Conservation (phyloP, 1,140 invertebrate genomes). For the Helicoverpa zea region DNA sequence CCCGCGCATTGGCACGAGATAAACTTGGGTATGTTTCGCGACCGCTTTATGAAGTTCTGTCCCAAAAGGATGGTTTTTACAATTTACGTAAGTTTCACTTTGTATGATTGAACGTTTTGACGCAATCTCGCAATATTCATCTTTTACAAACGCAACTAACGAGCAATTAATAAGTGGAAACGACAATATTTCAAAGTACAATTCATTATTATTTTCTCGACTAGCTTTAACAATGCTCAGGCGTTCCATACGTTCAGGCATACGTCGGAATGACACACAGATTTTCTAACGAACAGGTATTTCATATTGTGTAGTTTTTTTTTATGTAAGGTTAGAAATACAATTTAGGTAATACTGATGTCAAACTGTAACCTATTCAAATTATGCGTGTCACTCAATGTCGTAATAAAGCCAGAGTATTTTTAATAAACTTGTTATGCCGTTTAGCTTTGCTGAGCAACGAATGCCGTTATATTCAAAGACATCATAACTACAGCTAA, state of each 20-base stretch:
- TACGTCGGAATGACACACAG: background rate
- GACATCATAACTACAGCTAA: no score
- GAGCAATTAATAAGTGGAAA: background rate
- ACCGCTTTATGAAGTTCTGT: constrained; percentile 60
- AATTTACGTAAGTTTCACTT: constrained; percentile 54
- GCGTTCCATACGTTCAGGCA: no score
- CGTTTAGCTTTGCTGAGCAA: background rate
- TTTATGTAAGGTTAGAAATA: constrained; percentile 1
- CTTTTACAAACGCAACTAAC: constrained; percentile 18
- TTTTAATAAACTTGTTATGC: background rate
- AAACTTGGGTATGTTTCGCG: constrained; percentile 52
- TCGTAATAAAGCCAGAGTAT: no score
- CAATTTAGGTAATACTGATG: background rate
- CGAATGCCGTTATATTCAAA: background rate
- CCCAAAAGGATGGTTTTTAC: constrained; percentile 56
- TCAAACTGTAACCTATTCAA: background rate
- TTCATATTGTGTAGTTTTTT: background rate
- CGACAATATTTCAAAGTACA: constrained; percentile 19
- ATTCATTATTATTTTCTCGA: background rate
- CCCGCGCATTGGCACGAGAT: constrained; percentile 58
- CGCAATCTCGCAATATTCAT: constrained; percentile 5
- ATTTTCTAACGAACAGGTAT: background rate
- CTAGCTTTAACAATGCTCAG: background rate
- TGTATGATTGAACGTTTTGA: constrained; percentile 17
- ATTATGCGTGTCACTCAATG: background rate